phyloP scores from a whole-genome alignment of 2,797 vertebrate species.

The Neostethus bicornis region DNA sequence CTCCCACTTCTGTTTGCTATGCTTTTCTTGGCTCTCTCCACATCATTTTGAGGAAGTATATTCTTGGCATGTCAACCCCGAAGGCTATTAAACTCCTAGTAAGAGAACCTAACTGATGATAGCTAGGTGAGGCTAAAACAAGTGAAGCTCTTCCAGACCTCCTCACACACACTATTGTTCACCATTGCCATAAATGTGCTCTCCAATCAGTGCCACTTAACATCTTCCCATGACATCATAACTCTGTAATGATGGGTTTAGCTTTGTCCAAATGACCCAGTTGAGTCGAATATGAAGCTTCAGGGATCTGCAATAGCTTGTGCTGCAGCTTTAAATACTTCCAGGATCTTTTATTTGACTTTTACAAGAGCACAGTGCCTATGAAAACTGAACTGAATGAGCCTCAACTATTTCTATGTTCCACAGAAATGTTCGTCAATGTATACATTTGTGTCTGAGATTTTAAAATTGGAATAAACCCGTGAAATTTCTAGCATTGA shows the following conservation, averaged over 20 bases:
- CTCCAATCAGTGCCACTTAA: constrained; percentile 33
- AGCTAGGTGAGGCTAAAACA: constrained; percentile 37
- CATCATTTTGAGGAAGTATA: constrained; percentile 56
- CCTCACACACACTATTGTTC: constrained; percentile 11
- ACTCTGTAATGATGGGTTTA: constrained; percentile 40
- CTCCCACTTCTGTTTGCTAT: constrained; percentile 37
- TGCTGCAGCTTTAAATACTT: constrained; percentile 48
- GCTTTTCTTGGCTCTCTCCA: constrained; percentile 65
- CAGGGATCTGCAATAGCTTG: constrained; percentile 29
- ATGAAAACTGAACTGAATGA: constrained; percentile 18
- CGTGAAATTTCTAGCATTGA: too few relatives aligned
- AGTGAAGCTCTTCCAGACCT: constrained; percentile 15
- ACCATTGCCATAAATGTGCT: constrained; percentile 17
- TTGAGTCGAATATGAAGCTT: constrained; percentile 32
- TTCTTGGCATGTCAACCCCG: constrained; percentile 39
- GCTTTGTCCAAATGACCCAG: constrained; percentile 49
- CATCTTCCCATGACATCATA: constrained; percentile 61
- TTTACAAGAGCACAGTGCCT: constrained; percentile 42
- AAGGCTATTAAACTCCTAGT: constrained; percentile 51
- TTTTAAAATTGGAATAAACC: neutral
- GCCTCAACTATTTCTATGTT: constrained; percentile 16
- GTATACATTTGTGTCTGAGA: neutral
- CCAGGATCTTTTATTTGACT: constrained; percentile 40
- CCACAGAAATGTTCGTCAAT: neutral
- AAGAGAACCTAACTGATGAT: constrained; percentile 33